Evolutionary conservation across 2,113 vertebrate species (phyloP), one percentile per base, ranked within the genome.

Genomic region (Murina feae): DNA sequence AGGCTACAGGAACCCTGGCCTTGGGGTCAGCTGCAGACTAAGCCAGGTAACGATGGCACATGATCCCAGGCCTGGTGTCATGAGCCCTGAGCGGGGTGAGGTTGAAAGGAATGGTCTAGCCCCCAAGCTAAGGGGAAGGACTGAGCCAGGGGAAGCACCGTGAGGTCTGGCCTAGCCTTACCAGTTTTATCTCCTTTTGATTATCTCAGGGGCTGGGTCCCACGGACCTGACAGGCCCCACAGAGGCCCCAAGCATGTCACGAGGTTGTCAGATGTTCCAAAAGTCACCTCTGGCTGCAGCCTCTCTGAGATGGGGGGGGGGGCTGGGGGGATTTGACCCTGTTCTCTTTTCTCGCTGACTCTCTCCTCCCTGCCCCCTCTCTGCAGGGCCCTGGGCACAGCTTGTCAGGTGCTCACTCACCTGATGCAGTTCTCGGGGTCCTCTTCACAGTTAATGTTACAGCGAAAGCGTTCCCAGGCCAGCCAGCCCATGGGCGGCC

Each of bases 401-500:
- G 30, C 66, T 25, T 5, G 20, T 12, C 4, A 4, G 65, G 85
- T 1, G 60, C 32, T 68, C 4, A 3, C 98, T 93, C 95, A 98
- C 99, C 99, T 99, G 98, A 99, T 99, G 95, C 99, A 99, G 97
- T 99, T 99, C 82, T 97, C 97, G 5, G 99, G 99, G 94, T 99
- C 99, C 14, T 86, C 28, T 0, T 97, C 69, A 95, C 99, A 99
- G 98, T 99, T 96, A 1, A 97, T 98, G 95, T 99, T 98, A 91
- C 99, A 99, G 95, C 99, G 98, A 95, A 98, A 99, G 10, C 99
- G 98, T 84, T 99, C 99, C 99, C 99, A 99, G 32, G 99, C 98
- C 97, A 99, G 89, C 99, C 99, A 99, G 91, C 99, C 99, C 99
- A 99, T 99, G 7, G 99, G 99, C 18, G 99, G 99, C 0, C 97